These are phyloP conservation scores for Micromussa lordhowensis DNA, from an alignment of 92 coral and sea anemone genomes.

Conservation along the genomic window DNA sequence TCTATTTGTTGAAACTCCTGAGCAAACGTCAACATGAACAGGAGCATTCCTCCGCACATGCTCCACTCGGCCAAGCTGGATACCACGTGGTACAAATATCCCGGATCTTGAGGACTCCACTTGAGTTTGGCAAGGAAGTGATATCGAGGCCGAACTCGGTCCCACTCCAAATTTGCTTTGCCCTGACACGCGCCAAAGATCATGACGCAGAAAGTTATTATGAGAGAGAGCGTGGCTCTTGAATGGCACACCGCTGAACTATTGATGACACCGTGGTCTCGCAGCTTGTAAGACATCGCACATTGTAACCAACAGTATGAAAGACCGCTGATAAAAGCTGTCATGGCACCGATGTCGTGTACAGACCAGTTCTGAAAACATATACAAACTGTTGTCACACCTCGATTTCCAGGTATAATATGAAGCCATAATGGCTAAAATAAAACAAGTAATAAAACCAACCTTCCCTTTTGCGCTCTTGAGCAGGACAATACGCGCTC, in stretches of 20 bases:
- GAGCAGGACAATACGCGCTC: too few relatives aligned
- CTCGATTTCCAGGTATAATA: too few relatives aligned
- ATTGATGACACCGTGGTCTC: constrained; percentile 92
- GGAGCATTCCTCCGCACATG: constrained; percentile 72
- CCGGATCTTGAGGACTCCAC: constrained; percentile 88
- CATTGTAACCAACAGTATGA: constrained; percentile 86
- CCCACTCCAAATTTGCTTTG: constrained; percentile 71
- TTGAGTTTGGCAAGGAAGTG: constrained; percentile 74
- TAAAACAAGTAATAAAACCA: background rate
- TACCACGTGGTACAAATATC: constrained; percentile 77
- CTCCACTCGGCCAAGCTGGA: constrained; percentile 84
- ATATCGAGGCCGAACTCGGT: constrained; percentile 70
- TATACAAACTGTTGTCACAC: too few relatives aligned
- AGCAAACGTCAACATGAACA: constrained; percentile 75
- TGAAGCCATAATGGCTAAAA: background rate
- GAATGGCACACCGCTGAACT: constrained; percentile 89
- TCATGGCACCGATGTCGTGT: constrained; percentile 82
- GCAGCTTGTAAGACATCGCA: constrained; percentile 84
- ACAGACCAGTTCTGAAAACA: constrained; percentile 58
- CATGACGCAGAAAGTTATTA: constrained; percentile 65
- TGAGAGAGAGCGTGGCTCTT: constrained; percentile 70
- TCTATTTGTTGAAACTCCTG: constrained; percentile 78
- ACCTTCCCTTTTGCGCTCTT: too few relatives aligned
- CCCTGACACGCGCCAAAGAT: constrained; percentile 72
- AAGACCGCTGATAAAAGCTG: constrained; percentile 75